Percentiles rank a stretch among this genome's conserved stretches.
Evolutionary conservation across 2,113 vertebrate genomes (phyloP).

Genomic region (Chaetura pelagica): DNA sequence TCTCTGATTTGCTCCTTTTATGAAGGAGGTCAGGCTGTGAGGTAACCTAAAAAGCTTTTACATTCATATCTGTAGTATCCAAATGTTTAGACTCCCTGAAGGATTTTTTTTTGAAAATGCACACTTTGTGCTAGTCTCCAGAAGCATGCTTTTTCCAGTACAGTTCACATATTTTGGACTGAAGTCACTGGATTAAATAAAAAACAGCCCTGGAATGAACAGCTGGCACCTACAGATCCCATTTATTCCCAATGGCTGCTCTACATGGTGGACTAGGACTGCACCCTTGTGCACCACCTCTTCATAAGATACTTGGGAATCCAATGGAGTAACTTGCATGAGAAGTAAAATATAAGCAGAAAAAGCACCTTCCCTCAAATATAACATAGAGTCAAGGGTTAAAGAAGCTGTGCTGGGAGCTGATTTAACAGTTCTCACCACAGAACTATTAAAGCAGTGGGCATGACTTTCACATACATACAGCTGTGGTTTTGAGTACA

Average conservation of each 20-base stretch:
- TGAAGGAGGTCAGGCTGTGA: not conserved
- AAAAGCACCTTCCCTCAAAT: not conserved
- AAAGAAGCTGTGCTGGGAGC: not conserved
- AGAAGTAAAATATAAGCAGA: not conserved
- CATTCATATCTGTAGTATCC: not conserved
- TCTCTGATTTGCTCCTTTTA: not conserved
- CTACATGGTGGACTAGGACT: not conserved
- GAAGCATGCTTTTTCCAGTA: not conserved
- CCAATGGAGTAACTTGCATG: rapidly evolving
- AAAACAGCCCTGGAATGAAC: not conserved
- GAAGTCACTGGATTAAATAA: not conserved
- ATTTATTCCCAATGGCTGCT: not conserved
- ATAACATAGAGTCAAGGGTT: not conserved
- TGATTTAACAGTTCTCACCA: not conserved
- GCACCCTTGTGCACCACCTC: not conserved
- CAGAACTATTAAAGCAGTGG: not conserved
- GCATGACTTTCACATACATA: not conserved
- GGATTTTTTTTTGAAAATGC: not conserved
- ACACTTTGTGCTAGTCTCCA: not conserved
- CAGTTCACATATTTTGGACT: not conserved
- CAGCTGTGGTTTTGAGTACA: not conserved
- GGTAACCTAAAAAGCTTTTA: not conserved
- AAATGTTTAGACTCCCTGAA: not conserved
- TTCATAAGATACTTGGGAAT: not conserved
- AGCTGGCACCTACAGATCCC: not conserved